Evolutionary conservation across 2,113 vertebrate species (phyloP).

Genomic region (Corvus hawaiiensis): DNA sequence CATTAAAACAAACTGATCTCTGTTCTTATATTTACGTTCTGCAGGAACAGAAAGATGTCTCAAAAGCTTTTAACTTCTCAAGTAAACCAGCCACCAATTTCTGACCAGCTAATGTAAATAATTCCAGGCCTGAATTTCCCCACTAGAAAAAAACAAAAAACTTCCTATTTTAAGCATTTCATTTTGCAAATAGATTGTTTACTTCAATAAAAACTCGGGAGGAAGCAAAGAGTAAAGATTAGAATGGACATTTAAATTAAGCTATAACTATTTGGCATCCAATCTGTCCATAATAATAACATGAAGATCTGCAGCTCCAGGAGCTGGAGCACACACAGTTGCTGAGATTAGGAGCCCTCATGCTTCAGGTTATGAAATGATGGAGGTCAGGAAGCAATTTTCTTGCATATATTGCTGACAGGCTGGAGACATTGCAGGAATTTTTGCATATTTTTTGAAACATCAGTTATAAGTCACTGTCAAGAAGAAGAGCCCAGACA

Average conservation of each 20-base stretch:
- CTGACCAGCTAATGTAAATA: background rate
- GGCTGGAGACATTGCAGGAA: background rate
- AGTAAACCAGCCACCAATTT: background rate
- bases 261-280: slow-evolving; percentile 16
- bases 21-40: background rate
- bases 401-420: slow-evolving; percentile 35
- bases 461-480: slow-evolving; percentile 38
- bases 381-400: slow-evolving; percentile 64
- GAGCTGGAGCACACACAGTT: background rate
- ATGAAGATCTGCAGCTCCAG: slow-evolving; percentile 39
- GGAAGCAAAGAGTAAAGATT: slow-evolving; percentile 26
- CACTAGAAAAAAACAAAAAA: background rate
- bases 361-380: slow-evolving; percentile 45
- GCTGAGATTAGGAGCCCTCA: slow-evolving; percentile 37
- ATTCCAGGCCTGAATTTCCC: background rate
- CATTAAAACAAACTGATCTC: background rate
- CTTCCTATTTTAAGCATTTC: slow-evolving; percentile 7
- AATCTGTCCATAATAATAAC: slow-evolving; percentile 24
- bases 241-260: slow-evolving; percentile 49
- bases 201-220: slow-evolving; percentile 1
- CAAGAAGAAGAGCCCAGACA: background rate
- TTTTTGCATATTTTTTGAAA: slow-evolving; percentile 12
- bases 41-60: background rate
- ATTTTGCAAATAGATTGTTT: slow-evolving; percentile 46
- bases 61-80: background rate